These are phyloP conservation scores for Drosophila tropicalis DNA, from an alignment of 1,140 invertebrate genomes.

Conservation along the genomic window DNA sequence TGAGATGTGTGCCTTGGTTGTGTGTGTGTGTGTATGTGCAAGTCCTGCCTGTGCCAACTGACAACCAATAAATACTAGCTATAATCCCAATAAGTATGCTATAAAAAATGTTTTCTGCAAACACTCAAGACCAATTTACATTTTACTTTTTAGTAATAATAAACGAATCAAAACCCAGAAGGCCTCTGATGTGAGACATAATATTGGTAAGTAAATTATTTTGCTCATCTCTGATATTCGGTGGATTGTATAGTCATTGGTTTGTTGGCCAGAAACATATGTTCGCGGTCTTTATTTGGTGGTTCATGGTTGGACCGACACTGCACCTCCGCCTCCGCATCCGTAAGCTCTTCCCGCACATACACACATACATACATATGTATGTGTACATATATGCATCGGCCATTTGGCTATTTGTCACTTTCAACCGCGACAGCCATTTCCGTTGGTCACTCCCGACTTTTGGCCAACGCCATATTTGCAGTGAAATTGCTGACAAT, in stretches of 20 bases:
- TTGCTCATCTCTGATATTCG: conserved; percentile 3
- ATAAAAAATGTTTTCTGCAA: not conserved
- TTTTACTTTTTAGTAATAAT: not conserved
- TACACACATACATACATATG: too few relatives aligned
- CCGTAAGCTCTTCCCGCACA: not conserved
- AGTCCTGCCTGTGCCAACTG: conserved; percentile 1
- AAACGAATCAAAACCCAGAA: not conserved
- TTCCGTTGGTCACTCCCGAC: conserved; percentile 48
- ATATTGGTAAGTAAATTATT: not conserved
- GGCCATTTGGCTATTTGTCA: conserved; percentile 68
- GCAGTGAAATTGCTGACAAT: conserved; percentile 67
- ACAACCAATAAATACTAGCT: not conserved
- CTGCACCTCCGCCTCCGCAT: conserved; percentile 2
- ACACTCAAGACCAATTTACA: not conserved
- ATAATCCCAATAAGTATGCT: conserved; percentile 1
- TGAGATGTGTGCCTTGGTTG: not conserved
- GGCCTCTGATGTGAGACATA: too few relatives aligned
- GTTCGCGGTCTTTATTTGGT: conserved; percentile 78
- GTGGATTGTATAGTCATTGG: not conserved
- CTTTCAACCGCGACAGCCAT: conserved; percentile 71
- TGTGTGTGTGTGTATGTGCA: not conserved
- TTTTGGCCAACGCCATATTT: conserved; percentile 43
- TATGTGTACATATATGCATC: not conserved
- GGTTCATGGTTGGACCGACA: conserved; percentile 42
- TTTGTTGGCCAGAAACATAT: conserved; percentile 70